phyloP scores from a whole-genome alignment of 2,888 invertebrate genomes.

The Lacanobia oleracea region DNA sequence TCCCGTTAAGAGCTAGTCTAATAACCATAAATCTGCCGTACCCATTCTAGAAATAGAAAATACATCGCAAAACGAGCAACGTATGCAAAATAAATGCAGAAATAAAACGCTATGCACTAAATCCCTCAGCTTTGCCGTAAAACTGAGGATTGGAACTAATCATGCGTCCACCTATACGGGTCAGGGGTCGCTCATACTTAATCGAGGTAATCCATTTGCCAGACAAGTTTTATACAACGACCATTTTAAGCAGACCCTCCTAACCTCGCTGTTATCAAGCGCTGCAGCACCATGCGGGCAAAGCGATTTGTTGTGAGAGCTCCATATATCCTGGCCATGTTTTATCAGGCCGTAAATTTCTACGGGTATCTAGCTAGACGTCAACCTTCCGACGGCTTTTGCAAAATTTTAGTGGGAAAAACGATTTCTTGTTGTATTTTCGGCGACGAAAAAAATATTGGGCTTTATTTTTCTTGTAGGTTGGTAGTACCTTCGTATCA shows the following conservation, averaged over 20 bases:
- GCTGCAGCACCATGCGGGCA: slow-evolving; percentile 54
- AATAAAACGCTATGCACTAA: slow-evolving; percentile 55
- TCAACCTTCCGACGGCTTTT: slow-evolving; percentile 81
- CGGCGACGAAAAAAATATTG: slow-evolving; percentile 44
- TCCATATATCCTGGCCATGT: slow-evolving; percentile 78
- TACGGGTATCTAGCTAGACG: slow-evolving; percentile 84
- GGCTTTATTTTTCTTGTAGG: slow-evolving; percentile 52
- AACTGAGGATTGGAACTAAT: slow-evolving; percentile 78
- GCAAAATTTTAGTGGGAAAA: slow-evolving; percentile 80
- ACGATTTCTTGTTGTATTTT: slow-evolving; percentile 66
- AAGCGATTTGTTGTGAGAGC: slow-evolving; percentile 73
- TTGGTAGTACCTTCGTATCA: slow-evolving; percentile 37
- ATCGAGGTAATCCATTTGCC: slow-evolving; percentile 87
- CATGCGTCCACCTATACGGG: slow-evolving; percentile 84
- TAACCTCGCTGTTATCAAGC: slow-evolving; percentile 61
- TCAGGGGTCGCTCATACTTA: slow-evolving; percentile 85
- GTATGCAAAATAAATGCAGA: slow-evolving; percentile 54
- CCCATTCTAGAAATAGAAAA: slow-evolving; percentile 20
- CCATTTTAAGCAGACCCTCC: slow-evolving; percentile 75
- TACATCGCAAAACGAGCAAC: slow-evolving; percentile 9
- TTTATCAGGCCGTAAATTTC: slow-evolving; percentile 89
- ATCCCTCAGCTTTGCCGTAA: slow-evolving; percentile 61
- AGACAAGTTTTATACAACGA: slow-evolving; percentile 83
- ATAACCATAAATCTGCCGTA: slow-evolving; percentile 45
- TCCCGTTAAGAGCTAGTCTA: slow-evolving; percentile 8